Conservation (phyloP, 1,140 invertebrate genomes). For the Caenorhabditis tropicalis region DNA sequence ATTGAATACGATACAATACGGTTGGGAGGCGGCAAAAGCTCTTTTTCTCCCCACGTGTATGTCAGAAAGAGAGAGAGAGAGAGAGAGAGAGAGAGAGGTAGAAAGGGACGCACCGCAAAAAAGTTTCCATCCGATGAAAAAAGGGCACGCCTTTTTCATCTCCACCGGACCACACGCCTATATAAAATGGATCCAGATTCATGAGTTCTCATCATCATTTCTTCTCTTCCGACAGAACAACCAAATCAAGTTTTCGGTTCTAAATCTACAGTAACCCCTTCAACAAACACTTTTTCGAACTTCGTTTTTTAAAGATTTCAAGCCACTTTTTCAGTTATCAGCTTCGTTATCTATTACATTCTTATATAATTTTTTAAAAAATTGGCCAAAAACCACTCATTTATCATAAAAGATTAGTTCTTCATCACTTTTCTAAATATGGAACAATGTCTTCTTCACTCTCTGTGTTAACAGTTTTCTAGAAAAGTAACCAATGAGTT, state of each 20-base stretch:
- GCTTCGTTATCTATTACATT: no score
- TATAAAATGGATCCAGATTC: constrained; percentile 37
- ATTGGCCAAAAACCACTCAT: no score
- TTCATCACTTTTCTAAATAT: no score
- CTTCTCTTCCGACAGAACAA: not conserved
- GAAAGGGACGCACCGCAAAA: constrained; percentile 28
- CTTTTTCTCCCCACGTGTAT: not conserved
- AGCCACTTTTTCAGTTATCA: no score
- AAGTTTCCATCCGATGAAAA: constrained; percentile 14
- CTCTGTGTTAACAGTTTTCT: no score
- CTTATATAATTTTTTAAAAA: no score
- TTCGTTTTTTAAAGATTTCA: no score
- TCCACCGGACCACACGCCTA: not conserved
- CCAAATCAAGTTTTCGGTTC: not conserved
- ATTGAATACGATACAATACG: constrained; percentile 7
- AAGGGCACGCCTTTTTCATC: constrained; percentile 15
- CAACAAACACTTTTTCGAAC: no score
- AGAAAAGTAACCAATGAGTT: no score
- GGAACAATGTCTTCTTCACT: no score
- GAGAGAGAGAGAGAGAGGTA: not conserved
- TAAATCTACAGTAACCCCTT: not conserved
- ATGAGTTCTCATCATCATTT: not conserved
- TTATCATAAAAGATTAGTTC: no score
- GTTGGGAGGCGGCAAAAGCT: not conserved
- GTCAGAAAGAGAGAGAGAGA: not conserved